Percentiles rank a stretch among this genome's conserved stretches.
Evolutionary conservation across 2,113 vertebrate species (phyloP).

Genomic region (Podarcis raffonei): DNA sequence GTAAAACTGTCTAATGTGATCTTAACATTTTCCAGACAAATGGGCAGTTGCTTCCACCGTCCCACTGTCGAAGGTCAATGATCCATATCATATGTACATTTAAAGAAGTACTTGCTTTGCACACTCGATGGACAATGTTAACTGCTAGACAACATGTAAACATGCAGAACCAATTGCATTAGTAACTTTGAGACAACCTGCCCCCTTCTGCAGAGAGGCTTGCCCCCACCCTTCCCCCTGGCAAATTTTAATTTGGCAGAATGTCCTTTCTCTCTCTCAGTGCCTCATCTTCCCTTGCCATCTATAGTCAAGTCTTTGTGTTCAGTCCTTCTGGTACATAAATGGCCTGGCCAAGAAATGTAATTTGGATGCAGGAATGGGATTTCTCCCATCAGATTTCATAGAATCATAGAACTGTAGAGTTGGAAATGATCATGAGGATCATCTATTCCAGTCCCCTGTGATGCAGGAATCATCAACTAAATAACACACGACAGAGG

Average conservation of each 20-base stretch:
- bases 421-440: too few species aligned
- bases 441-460: too few species aligned
- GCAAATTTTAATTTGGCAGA: background rate
- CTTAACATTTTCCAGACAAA: conserved; percentile 77
- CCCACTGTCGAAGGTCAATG: conserved; percentile 72
- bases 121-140: conserved; percentile 47
- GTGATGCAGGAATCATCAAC: too few species aligned
- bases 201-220: background rate
- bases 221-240: background rate
- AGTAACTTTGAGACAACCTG: accelerated
- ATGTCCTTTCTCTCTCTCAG: background rate
- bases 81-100: conserved; percentile 72
- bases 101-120: conserved; percentile 60
- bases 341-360: background rate
- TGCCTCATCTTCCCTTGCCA: background rate
- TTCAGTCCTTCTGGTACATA: background rate
- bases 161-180: background rate
- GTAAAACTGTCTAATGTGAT: conserved; percentile 52
- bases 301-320: accelerated
- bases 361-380: background rate
- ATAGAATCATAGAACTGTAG: too few species aligned
- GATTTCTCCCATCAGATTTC: too few species aligned
- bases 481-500: too few species aligned
- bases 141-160: conserved; percentile 40
- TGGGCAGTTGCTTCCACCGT: conserved; percentile 71